These are phyloP conservation scores for Neodiprion fabricii DNA, from an alignment of 1,140 invertebrate genomes.

Conservation along the genomic window DNA sequence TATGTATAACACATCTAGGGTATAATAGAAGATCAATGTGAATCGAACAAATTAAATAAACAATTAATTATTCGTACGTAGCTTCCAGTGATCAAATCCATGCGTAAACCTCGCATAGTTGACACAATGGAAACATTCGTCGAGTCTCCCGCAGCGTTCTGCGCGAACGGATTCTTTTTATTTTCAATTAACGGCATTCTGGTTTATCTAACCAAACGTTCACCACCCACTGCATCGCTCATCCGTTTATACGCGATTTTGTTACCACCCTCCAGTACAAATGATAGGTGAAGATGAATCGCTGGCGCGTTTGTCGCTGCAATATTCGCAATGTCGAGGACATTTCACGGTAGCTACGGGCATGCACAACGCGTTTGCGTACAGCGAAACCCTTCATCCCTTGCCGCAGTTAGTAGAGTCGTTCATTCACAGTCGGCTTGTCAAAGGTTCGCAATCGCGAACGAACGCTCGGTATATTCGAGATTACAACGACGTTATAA, in stretches of 20 bases:
- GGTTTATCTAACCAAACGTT: neutral
- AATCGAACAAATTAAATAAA: neutral
- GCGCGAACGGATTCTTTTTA: neutral
- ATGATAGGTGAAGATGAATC: neutral
- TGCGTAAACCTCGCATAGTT: too few species aligned
- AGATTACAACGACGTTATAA: neutral
- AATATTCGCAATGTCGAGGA: too few species aligned
- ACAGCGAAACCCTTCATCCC: too few species aligned
- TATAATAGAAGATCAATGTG: too few species aligned
- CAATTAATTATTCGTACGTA: conserved; percentile 4
- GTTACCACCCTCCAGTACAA: too few species aligned
- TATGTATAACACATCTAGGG: too few species aligned
- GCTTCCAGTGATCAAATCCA: neutral
- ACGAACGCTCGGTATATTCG: neutral
- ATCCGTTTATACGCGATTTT: too few species aligned
- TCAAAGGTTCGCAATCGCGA: neutral
- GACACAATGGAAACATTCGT: too few species aligned
- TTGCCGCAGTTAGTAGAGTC: neutral
- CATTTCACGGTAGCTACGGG: too few species aligned
- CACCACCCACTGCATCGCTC: neutral
- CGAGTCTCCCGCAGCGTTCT: too few species aligned
- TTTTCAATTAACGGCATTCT: neutral
- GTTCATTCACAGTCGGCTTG: neutral
- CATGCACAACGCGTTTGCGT: too few species aligned
- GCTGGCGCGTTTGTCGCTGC: neutral